phyloP scores from a whole-genome alignment of 2,888 invertebrate genomes.

The Acanthosepion lycidas region DNA sequence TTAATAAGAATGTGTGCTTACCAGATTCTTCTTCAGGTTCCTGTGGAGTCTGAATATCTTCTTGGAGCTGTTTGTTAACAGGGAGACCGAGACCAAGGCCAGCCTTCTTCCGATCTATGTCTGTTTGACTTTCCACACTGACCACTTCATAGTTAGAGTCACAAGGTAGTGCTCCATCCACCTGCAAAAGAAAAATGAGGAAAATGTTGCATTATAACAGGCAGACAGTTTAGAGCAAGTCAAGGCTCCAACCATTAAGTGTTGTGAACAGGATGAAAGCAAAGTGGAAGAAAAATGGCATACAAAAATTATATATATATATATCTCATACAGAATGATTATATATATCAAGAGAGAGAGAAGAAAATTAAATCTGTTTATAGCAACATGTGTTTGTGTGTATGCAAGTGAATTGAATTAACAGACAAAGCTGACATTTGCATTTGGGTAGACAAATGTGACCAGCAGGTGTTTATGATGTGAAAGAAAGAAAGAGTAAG shows the following conservation, averaged over 20 bases:
- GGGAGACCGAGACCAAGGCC: constrained; percentile 70
- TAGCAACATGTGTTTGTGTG: background rate
- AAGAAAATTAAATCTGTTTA: background rate
- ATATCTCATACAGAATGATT: background rate
- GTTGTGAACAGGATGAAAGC: background rate
- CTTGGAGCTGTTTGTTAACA: constrained; percentile 61
- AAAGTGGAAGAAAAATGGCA: background rate
- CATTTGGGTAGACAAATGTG: background rate
- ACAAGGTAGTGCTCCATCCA: constrained; percentile 62
- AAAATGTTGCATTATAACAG: background rate
- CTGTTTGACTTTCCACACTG: constrained; percentile 85
- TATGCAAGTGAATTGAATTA: background rate
- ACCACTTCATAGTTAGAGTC: constrained; percentile 77
- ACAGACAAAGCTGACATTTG: background rate
- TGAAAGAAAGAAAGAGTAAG: background rate
- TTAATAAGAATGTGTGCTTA: constrained; percentile 49
- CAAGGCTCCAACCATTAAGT: background rate
- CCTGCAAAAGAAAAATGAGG: constrained; percentile 54
- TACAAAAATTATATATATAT: background rate
- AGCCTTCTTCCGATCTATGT: constrained; percentile 71
- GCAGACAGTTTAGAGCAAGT: background rate
- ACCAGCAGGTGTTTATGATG: background rate
- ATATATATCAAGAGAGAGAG: background rate
- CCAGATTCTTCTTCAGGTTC: constrained; percentile 70
- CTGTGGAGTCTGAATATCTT: constrained; percentile 69